phyloP scores from a whole-genome alignment of 2,113 vertebrate species.

The Heterotis niloticus region DNA sequence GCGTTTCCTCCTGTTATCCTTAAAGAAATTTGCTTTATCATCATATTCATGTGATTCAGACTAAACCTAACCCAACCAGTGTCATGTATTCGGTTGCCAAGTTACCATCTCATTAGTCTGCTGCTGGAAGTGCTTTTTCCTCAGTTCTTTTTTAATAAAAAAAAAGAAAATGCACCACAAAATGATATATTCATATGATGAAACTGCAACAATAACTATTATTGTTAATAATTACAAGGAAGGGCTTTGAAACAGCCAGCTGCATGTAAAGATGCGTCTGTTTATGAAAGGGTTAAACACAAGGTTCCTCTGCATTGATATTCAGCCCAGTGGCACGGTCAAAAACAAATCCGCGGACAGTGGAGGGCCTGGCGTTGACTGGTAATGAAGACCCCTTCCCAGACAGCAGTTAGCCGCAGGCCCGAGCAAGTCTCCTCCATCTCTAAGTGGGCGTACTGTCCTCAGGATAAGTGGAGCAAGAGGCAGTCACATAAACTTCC shows the following conservation, averaged over 20 bases:
- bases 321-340: conserved; percentile 39
- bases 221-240: too few species aligned
- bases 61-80: background rate
- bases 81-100: background rate
- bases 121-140: background rate
- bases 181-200: background rate
- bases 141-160: background rate
- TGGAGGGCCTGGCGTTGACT: conserved; percentile 45
- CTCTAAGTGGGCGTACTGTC: background rate
- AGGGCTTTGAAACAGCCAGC: background rate
- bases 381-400: conserved; percentile 43
- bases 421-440: background rate
- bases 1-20: background rate
- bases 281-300: conserved; percentile 29
- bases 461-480: background rate
- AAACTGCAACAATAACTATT: too few species aligned
- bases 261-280: conserved; percentile 11
- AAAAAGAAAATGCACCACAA: conserved; percentile 1
- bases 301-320: conserved; percentile 42
- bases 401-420: conserved; percentile 14
- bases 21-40: background rate
- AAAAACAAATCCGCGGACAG: conserved; percentile 34
- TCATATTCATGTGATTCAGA: too few species aligned
- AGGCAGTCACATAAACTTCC: background rate
- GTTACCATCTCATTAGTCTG: background rate